Base-by-base conservation (phyloP, 2,888 invertebrate genomes). In the Junonia oenone region DNA sequence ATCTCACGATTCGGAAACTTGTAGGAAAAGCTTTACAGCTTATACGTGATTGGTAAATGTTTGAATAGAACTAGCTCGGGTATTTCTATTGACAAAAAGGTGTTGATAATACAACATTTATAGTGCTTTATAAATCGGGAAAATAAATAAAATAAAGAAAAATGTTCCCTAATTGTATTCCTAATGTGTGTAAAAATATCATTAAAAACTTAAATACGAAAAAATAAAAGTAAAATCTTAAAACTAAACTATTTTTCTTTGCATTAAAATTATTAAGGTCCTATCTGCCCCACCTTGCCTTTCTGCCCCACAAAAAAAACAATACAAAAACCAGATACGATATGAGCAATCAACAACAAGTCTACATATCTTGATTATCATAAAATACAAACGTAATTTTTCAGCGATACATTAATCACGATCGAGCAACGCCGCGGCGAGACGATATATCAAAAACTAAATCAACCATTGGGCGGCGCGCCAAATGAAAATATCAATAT, bases 401-500 rank as follows among this genome's bases (percentile, higher is more conserved):
- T 29, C 11, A 6, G 33, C 48, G 15, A n/a, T 51, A 26, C 51
- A 61, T 61, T 51, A 54, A 61, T 61, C 56, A 61, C 17, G 29
- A 14, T 50, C 61, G 45, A 48, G 61, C 56, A 55, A 61, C 59
- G 59, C 61, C 61, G 54, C 61, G 56, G 46, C 46, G 27, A 35
- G 26, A 31, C 54, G 27, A 59, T 61, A 59, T 59, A 61, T 61
- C 61, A 59, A 51, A 59, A 52, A 59, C 56, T 59, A 61, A 59
- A 59, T 59, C 61, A 56, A 37, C 59, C 45, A 50, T 52, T 45
- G 61, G 59, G 59, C 61, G 45, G 4, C 22, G 57, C n/a, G 59
- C 59, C 59, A 60, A 57, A 57, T 33, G 54, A 54, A 55, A 60
- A 60, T 60, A 60, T 57, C 59, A 55, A 60, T 60, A 60, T 45